Percentiles rank a stretch among this genome's conserved stretches.
Conservation (phyloP, 2,888 invertebrate species). For the Heliothis peltigera region DNA sequence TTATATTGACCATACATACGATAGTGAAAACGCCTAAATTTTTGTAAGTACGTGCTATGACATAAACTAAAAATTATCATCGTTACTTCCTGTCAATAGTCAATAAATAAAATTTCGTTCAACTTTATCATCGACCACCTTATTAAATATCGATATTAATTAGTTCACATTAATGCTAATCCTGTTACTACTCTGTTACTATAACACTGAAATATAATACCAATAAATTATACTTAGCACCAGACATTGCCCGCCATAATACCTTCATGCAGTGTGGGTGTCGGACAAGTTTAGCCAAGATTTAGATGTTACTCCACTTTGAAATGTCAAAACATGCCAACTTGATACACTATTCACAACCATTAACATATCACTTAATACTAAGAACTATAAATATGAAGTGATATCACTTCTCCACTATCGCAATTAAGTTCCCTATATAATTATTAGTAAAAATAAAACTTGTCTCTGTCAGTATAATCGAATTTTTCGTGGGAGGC, state of each 20-base stretch:
- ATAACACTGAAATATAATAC: constrained; percentile 61
- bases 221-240: constrained; percentile 70
- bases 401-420: constrained; percentile 41
- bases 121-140: constrained; percentile 29
- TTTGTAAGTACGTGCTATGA: constrained; percentile 9
- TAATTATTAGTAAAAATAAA: constrained; percentile 49
- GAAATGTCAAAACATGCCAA: constrained; percentile 74
- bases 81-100: constrained; percentile 7
- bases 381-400: constrained; percentile 48
- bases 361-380: constrained; percentile 62
- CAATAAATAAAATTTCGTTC: constrained; percentile 24
- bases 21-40: not conserved
- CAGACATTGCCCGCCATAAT: constrained; percentile 63
- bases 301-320: constrained; percentile 73
- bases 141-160: constrained; percentile 54
- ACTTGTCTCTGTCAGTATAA: constrained; percentile 55
- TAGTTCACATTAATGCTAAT: constrained; percentile 51
- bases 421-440: constrained; percentile 51
- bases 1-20: not conserved
- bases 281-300: constrained; percentile 69
- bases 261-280: constrained; percentile 68
- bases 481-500: constrained; percentile 59
- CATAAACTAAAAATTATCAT: constrained; percentile 25
- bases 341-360: constrained; percentile 60
- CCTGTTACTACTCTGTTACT: constrained; percentile 52